These are phyloP conservation scores for Spodoptera frugiperda DNA, from an alignment of 1,140 invertebrate genomes.

Conservation along the genomic window DNA sequence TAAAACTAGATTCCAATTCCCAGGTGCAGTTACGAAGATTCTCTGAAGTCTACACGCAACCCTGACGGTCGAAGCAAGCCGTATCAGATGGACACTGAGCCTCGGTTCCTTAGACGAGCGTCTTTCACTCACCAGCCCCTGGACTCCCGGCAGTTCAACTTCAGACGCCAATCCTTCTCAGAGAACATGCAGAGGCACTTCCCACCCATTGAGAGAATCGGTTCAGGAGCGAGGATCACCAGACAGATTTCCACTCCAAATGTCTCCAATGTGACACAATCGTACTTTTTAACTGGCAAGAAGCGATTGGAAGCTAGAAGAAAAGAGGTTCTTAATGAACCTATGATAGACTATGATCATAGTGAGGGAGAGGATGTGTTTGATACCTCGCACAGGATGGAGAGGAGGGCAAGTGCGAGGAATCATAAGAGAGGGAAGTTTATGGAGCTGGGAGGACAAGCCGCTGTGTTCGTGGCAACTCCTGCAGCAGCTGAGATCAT, in stretches of 20 bases:
- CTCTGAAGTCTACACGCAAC: conserved; percentile 86
- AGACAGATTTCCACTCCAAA: conserved; percentile 78
- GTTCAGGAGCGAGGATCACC: conserved; percentile 61
- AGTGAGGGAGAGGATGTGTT: conserved; percentile 83
- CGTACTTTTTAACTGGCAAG: conserved; percentile 71
- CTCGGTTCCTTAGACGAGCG: conserved; percentile 70
- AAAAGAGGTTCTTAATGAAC: conserved; percentile 78
- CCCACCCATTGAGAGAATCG: conserved; percentile 69
- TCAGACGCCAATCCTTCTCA: conserved; percentile 77
- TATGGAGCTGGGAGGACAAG: conserved; percentile 76
- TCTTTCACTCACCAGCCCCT: conserved; percentile 74
- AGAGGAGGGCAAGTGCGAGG: conserved; percentile 65
- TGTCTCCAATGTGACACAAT: conserved; percentile 62
- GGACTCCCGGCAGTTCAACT: conserved; percentile 63
- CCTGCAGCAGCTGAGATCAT: conserved; percentile 80
- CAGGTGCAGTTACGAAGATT: conserved; percentile 89
- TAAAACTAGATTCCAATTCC: conserved; percentile 51
- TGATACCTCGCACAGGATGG: conserved; percentile 66
- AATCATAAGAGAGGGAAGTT: conserved; percentile 74
- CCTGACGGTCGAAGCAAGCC: conserved; percentile 64
- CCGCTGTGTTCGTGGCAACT: conserved; percentile 79
- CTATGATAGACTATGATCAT: conserved; percentile 84
- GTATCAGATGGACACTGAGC: conserved; percentile 56
- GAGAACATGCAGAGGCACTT: conserved; percentile 80
- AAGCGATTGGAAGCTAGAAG: conserved; percentile 66